Evolutionary conservation across 2,113 vertebrate genomes (phyloP).

Genomic region (Neofelis nebulosa): DNA sequence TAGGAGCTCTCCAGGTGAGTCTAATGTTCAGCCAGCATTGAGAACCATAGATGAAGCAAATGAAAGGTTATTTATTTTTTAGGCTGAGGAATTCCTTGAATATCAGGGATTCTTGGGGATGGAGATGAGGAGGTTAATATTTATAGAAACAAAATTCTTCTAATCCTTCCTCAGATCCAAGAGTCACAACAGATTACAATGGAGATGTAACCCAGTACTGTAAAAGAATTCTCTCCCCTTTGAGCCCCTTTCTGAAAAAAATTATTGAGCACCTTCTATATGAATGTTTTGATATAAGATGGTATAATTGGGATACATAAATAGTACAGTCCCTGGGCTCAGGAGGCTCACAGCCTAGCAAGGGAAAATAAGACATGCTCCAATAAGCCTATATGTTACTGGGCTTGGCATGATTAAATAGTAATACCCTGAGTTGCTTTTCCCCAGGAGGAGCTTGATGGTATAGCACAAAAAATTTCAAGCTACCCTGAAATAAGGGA

Average conservation of each 20-base stretch:
- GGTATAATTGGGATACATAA: not conserved
- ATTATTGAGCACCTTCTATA: not conserved
- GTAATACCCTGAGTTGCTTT: not conserved
- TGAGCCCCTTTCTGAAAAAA: not conserved
- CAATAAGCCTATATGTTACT: not conserved
- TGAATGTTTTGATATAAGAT: not conserved
- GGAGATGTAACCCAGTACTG: not conserved
- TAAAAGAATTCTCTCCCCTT: not conserved
- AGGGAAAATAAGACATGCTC: not conserved
- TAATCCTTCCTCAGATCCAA: not conserved
- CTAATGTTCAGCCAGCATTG: not conserved
- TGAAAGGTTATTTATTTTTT: not conserved
- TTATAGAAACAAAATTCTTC: constrained; percentile 15
- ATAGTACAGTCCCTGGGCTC: not conserved
- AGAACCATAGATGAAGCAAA: not conserved
- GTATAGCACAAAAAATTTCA: not conserved
- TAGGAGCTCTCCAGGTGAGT: not conserved
- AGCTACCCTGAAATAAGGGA: not conserved
- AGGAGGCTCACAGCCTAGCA: not conserved
- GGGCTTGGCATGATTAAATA: not conserved
- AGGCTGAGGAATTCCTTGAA: not conserved
- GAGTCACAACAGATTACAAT: not conserved
- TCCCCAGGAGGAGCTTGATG: not conserved
- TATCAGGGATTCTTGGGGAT: not conserved
- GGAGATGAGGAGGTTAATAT: not conserved